Base-by-base conservation (phyloP, 2,113 vertebrate genomes). In the Ammospiza nelsoni region DNA sequence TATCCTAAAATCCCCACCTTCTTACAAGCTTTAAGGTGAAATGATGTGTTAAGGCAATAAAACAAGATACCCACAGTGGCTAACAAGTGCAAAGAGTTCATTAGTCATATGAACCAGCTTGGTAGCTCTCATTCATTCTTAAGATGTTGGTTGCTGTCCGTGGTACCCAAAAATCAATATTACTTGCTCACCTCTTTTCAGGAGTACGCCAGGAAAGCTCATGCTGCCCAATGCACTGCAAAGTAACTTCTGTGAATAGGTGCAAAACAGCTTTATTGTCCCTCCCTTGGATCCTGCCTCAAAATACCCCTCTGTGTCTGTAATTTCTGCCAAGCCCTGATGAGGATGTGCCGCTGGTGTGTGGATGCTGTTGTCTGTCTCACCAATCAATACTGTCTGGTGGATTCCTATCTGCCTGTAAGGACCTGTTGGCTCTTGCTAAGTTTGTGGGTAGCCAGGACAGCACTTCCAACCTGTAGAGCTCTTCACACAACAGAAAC, bases 301-400 rank as follows among this genome's bases (percentile, higher is more conserved):
- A 62, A 83, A 85, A 54, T 44, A 65, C 9, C 20, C 17, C 13
- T 57, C n/a, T 23, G n/a, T 37, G 15, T 17, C 59, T 76, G 12
- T 69, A 62, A 46, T 58, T 83, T 76, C 51, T 80, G 44, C 72
- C 68, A 59, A 46, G 72, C 48, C 0, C 1, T 48, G 72, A 35
- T 1, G 2, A 77, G 4, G 27, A 19, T 35, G n/a, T 9, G 54
- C 28, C 3, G 1, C 21, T 71, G 72, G 12, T 0, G 0, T 12
- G 58, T 31, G 35, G 41, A 46, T 39, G 25, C n/a, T 69, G 8
- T 24, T 67, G 35, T 68, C 55, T 55, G 1, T 79, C 37, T 44
- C 2, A 4, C 15, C 23, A 18, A 0, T 41, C 2, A 2, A 8
- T 62, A 12, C 28, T 20, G 6, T 51, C 46, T 58, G 62, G 37